Evolutionary conservation across 2,113 vertebrate species (phyloP), one percentile per base, ranked within the genome.

Genomic region (Ahaetulla prasina): DNA sequence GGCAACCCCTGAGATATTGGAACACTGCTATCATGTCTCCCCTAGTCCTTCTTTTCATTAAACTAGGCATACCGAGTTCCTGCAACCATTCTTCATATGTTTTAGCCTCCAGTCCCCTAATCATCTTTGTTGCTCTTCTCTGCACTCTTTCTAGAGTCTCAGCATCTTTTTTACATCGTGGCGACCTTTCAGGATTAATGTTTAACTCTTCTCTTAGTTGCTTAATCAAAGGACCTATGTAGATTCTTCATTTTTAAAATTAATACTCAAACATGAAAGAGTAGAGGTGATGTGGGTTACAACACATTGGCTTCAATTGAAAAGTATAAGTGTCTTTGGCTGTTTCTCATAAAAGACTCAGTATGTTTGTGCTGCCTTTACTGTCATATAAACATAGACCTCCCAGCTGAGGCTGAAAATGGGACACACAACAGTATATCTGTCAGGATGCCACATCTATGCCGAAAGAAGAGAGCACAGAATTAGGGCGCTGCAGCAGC

Each of bases 371-470:
- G 27, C 39, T 53, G 68, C 90, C 53, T 52, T 85, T 93, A 12
- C 74, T 52, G 52, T 49, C 39, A 87, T 23, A 54, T 87, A 39
- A 93, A 50, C 50, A 20, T 14, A 35, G 54, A 63, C 88, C 54
- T 92, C 80, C 54, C 0, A 0, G 54, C 53, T 84, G 25, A 5
- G 11, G 47, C 43, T 43, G 74, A 53, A 63, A 93, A 90, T 9
- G 52, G 27, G 53, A 87, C 22, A 89, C 90, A 89, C n/a, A 85
- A 47, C 88, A 22, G 88, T 45, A 8, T 50, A 86, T 80, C 92
- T 92, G 92, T 86, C 54, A 52, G 92, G 20, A n/a, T 53, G 74
- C 68, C 87, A 49, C 25, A 84, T 92, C 93, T 16, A 22, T 45
- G 39, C 0, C 0, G 4, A 1, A n/a, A 1, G 39, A 88, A 50